Conservation (phyloP, 1,140 invertebrate species). For the Musca vetustissima region DNA sequence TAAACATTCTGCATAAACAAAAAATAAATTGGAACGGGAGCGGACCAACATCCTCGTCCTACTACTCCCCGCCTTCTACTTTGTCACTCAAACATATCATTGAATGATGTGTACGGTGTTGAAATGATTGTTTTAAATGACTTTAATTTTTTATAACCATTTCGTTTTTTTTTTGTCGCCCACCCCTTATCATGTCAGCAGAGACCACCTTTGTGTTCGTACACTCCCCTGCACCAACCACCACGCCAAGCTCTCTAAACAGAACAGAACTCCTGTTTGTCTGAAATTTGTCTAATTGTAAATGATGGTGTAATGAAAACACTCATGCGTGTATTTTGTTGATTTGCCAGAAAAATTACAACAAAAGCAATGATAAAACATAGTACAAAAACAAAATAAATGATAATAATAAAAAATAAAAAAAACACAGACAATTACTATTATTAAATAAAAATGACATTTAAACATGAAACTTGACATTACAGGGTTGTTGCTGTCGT, state of each 20-base stretch:
- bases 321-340: background rate
- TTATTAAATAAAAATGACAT: constrained; percentile 25
- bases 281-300: constrained; percentile 5
- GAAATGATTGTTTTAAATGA: constrained; percentile 23
- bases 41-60: too few species aligned
- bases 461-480: constrained; percentile 24
- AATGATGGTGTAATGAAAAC: background rate
- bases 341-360: background rate
- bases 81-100: background rate
- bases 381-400: background rate
- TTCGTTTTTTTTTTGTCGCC: too few species aligned
- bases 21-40: too few species aligned
- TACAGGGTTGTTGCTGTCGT: background rate
- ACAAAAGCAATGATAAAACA: background rate
- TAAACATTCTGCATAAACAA: too few species aligned
- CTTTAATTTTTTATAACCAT: constrained; percentile 11
- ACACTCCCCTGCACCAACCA: background rate
- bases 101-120: constrained; percentile 21
- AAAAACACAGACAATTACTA: constrained; percentile 16
- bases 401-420: constrained; percentile 3
- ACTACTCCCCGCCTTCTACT: too few species aligned
- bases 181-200: background rate
- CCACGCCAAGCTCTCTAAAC: background rate
- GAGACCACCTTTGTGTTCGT: background rate
- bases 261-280: too few species aligned